phyloP scores from a whole-genome alignment of 2,888 invertebrate species.

The Invenusta paracnida region DNA sequence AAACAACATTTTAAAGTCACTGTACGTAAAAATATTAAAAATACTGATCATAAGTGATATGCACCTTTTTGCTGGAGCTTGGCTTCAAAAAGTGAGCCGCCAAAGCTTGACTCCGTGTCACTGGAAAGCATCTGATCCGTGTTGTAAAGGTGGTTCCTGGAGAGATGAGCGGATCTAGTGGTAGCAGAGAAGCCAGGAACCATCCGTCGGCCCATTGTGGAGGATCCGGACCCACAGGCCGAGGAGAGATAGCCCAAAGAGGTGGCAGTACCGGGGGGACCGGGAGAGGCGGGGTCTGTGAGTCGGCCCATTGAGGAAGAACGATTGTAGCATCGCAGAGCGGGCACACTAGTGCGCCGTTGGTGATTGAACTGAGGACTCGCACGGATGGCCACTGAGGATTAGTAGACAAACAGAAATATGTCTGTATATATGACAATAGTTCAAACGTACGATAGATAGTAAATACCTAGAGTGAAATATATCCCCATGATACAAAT shows the following conservation, averaged over 20 bases:
- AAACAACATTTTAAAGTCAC: too few species aligned
- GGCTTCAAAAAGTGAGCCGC: neutral
- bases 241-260: neutral
- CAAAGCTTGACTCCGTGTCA: slow-evolving; percentile 16
- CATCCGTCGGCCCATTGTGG: neutral
- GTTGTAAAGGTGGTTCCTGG: neutral
- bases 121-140: neutral
- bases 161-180: neutral
- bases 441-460: too few species aligned
- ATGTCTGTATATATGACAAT: too few species aligned
- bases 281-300: neutral
- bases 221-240: neutral
- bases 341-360: slow-evolving; percentile 30
- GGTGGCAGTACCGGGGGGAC: neutral
- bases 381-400: neutral
- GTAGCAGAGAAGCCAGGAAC: neutral
- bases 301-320: slow-evolving; percentile 17
- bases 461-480: too few species aligned
- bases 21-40: too few species aligned
- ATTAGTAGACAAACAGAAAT: too few species aligned
- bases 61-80: too few species aligned
- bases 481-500: too few species aligned
- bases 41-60: too few species aligned
- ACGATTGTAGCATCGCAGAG: slow-evolving; percentile 28
- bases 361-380: slow-evolving; percentile 31